Conservation (phyloP, 2,113 vertebrate species). For the Perca schrenkii region DNA sequence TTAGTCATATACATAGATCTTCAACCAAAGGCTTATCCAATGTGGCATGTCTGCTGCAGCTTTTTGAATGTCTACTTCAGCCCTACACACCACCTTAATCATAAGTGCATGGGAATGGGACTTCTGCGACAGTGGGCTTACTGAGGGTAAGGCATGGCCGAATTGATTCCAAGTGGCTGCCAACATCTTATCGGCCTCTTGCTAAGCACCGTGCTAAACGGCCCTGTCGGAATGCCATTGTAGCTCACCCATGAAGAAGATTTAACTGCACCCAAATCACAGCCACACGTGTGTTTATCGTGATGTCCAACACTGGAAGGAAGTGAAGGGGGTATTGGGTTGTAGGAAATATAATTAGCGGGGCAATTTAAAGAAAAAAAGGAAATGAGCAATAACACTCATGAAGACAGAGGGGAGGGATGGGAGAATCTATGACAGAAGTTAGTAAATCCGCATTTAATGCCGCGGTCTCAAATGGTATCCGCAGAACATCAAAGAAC, state of each 20-base stretch:
- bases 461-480: constrained; percentile 72
- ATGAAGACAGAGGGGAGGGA: constrained; percentile 10
- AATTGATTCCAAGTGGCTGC: constrained; percentile 74
- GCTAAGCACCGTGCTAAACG: constrained; percentile 68
- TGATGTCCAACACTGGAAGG: constrained; percentile 17
- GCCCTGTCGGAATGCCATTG: constrained; percentile 57
- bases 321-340: constrained; percentile 35
- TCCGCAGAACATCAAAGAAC: constrained; percentile 78
- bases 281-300: constrained; percentile 46
- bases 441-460: constrained; percentile 74
- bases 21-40: constrained; percentile 62
- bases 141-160: constrained; percentile 55
- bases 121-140: constrained; percentile 34
- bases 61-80: constrained; percentile 49
- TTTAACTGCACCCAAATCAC: constrained; percentile 53
- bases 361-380: constrained; percentile 38
- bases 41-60: constrained; percentile 54
- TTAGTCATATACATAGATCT: constrained; percentile 67
- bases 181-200: constrained; percentile 66
- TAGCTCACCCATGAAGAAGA: constrained; percentile 30
- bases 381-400: constrained; percentile 49
- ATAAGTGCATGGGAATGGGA: constrained; percentile 46
- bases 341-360: constrained; percentile 15
- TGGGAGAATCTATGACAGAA: constrained; percentile 62
- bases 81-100: constrained; percentile 48